Evolutionary conservation across 2,797 vertebrate genomes (phyloP).

Genomic region (Pteronotus mesoamericanus): DNA sequence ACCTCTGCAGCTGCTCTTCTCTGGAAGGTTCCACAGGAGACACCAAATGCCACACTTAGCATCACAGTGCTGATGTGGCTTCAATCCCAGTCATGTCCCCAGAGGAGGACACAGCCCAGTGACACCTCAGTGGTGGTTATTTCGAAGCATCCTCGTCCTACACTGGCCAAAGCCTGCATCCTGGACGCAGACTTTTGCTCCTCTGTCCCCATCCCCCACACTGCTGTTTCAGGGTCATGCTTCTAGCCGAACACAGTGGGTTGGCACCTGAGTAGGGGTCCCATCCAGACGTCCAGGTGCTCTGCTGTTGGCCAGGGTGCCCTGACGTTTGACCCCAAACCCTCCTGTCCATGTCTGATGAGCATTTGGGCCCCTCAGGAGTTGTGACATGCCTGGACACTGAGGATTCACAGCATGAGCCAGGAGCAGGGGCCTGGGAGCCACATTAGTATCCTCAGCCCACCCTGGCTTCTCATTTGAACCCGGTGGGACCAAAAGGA

Average conservation of each 20-base stretch:
- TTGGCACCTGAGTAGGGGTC: rapidly evolving
- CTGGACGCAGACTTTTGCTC: too few species aligned
- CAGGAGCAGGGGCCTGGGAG: too few species aligned
- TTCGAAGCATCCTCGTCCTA: rapidly evolving
- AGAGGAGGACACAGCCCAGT: not conserved
- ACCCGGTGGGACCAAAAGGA: not conserved
- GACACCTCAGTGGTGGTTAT: too few species aligned
- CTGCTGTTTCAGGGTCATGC: not conserved
- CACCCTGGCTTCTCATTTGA: not conserved
- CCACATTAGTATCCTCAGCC: rapidly evolving
- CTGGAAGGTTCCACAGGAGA: not conserved
- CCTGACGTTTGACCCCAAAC: not conserved
- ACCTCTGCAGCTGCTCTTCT: not conserved
- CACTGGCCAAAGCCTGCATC: rapidly evolving
- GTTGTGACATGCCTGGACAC: not conserved
- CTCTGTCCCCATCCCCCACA: not conserved
- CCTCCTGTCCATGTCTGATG: not conserved
- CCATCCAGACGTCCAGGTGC: not conserved
- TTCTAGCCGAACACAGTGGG: not conserved
- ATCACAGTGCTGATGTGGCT: not conserved
- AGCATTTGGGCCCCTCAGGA: not conserved
- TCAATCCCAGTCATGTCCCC: rapidly evolving
- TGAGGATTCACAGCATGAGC: rapidly evolving
- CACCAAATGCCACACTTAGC: not conserved
- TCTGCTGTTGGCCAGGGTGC: too few species aligned